phyloP scores from a whole-genome alignment of 2,113 vertebrate genomes.

The Megalops atlanticus region DNA sequence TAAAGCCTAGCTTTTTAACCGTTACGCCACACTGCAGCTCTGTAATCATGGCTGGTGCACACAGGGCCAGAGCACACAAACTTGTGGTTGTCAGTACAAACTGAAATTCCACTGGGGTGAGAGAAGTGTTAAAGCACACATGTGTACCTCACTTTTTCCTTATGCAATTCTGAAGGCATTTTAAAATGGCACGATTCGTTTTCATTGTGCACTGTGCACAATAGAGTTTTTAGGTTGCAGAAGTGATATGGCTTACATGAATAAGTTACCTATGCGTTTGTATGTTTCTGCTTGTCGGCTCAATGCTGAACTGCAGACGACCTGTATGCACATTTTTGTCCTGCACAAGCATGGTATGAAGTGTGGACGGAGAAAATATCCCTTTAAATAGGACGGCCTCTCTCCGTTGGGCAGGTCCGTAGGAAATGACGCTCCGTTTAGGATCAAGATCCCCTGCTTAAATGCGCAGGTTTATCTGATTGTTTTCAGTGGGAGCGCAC shows the following conservation, averaged over 20 bases:
- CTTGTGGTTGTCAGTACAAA: background rate
- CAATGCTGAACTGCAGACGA: background rate
- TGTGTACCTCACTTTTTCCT: background rate
- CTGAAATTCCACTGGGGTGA: background rate
- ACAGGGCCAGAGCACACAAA: background rate
- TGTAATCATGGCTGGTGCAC: background rate
- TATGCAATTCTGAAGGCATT: background rate
- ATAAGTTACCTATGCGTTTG: background rate
- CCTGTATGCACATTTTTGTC: background rate
- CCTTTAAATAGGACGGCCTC: slow-evolving; percentile 25
- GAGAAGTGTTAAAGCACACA: background rate
- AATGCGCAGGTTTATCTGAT: slow-evolving; percentile 35
- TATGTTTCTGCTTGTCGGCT: background rate
- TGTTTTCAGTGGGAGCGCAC: slow-evolving; percentile 25
- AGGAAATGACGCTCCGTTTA: slow-evolving; percentile 34
- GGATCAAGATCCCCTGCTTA: slow-evolving; percentile 10
- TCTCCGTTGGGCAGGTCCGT: slow-evolving; percentile 15
- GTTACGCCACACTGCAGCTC: background rate
- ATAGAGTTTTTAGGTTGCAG: background rate
- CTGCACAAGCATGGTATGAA: background rate
- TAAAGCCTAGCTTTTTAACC: background rate
- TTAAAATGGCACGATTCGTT: background rate
- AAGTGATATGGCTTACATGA: background rate
- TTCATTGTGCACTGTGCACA: background rate
- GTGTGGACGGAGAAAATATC: slow-evolving; percentile 2